Evolutionary conservation across 2,888 invertebrate species (phyloP).

Genomic region (Ormyrus nitidulus): DNA sequence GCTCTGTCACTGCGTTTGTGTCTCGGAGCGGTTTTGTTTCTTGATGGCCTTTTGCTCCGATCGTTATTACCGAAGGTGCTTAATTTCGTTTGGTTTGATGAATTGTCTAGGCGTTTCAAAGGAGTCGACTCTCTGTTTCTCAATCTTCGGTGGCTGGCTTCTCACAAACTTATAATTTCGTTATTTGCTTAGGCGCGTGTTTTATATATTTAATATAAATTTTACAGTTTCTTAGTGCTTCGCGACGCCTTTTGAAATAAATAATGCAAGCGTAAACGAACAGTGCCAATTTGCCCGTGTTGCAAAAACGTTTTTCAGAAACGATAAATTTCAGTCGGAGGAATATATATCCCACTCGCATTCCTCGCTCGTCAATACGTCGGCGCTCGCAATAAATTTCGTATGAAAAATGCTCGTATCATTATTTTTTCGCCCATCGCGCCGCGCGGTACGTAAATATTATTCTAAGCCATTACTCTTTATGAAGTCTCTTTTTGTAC

Average conservation of each 20-base stretch:
- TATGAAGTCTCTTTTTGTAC: conserved; percentile 30
- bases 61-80: not conserved
- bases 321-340: conserved; percentile 20
- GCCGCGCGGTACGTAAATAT: conserved; percentile 37
- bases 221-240: too few relatives aligned
- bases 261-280: too few relatives aligned
- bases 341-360: not conserved
- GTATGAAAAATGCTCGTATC: conserved; percentile 21
- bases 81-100: too few relatives aligned
- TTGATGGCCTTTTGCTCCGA: conserved; percentile 4
- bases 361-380: conserved; percentile 9
- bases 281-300: too few relatives aligned
- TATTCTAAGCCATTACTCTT: conserved; percentile 50
- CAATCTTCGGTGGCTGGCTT: too few relatives aligned
- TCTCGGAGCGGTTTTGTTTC: conserved; percentile 45
- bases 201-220: too few relatives aligned
- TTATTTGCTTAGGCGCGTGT: too few relatives aligned
- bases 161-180: too few relatives aligned
- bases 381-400: conserved; percentile 24
- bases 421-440: conserved; percentile 21
- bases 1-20: conserved; percentile 19
- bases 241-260: too few relatives aligned
- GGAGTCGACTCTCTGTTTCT: too few relatives aligned
- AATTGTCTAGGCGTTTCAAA: too few relatives aligned
- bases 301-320: too few relatives aligned